phyloP scores from a whole-genome alignment of 1,140 invertebrate species.

The Halesus radiatus region DNA sequence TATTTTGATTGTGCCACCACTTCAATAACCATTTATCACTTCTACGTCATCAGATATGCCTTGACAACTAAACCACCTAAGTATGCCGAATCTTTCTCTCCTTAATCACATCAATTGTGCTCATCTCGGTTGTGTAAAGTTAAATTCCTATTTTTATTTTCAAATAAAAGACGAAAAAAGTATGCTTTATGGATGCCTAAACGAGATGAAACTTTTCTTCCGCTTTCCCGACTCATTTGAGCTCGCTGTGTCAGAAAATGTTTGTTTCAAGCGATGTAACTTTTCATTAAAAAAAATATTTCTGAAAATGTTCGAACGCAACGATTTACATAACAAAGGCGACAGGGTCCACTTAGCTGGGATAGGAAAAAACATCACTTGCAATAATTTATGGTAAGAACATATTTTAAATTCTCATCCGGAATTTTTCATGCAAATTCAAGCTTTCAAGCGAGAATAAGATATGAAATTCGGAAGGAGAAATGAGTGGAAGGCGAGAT shows the following conservation, averaged over 20 bases:
- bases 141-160: too few species aligned
- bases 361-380: neutral
- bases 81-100: too few species aligned
- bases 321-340: slow-evolving; percentile 11
- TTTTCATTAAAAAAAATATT: slow-evolving; percentile 6
- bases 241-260: neutral
- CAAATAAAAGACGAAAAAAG: too few species aligned
- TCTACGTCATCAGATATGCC: too few species aligned
- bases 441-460: neutral
- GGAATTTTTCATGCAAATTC: slow-evolving; percentile 37
- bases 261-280: neutral
- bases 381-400: slow-evolving; percentile 34
- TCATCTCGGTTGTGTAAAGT: too few species aligned
- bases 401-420: slow-evolving; percentile 25
- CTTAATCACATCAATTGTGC: too few species aligned
- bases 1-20: too few species aligned
- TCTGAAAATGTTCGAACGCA: neutral
- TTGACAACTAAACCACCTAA: too few species aligned
- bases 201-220: neutral
- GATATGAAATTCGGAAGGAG: neutral
- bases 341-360: slow-evolving; percentile 1
- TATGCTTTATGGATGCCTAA: too few species aligned
- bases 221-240: neutral
- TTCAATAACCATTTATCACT: too few species aligned
- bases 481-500: neutral